Conservation (phyloP, 2,888 invertebrate genomes). For the Melikaiella ostensackeni region DNA sequence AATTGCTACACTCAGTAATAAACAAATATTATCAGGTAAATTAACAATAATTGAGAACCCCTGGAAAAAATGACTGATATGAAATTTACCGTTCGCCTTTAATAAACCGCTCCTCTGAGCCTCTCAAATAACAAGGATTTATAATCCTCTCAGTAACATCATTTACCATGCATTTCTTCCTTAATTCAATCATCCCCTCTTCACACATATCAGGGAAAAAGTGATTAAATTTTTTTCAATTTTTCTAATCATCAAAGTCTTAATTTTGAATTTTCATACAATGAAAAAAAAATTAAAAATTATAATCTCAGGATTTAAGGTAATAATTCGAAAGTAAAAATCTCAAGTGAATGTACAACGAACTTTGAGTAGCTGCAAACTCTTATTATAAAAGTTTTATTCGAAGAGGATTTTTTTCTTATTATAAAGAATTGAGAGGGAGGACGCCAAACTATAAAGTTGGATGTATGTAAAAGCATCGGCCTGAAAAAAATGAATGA, state of each 20-base stretch:
- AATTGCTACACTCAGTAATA: no score
- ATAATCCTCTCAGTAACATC: conserved; percentile 23
- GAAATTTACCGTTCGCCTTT: neutral
- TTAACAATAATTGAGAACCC: neutral
- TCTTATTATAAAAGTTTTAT: conserved; percentile 61
- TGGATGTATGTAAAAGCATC: conserved; percentile 18
- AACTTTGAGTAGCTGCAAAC: conserved; percentile 47
- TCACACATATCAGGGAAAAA: neutral
- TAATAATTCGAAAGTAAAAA: neutral
- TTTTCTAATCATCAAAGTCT: neutral
- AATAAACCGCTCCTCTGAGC: conserved; percentile 9
- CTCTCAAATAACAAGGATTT: conserved; percentile 18
- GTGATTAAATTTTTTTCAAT: neutral
- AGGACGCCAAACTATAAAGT: conserved; percentile 21
- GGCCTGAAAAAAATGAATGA: neutral
- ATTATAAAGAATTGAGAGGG: conserved; percentile 48
- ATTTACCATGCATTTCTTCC: conserved; percentile 7
- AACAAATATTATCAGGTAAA: no score
- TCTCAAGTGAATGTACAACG: conserved; percentile 6
- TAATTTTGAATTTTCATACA: no score
- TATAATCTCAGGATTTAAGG: no score
- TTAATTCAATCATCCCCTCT: neutral
- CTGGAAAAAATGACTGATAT: neutral
- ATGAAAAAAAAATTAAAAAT: neutral
- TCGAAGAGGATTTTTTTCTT: conserved; percentile 45